Base-by-base conservation (phyloP, 2,113 vertebrate genomes). In the Hylia prasina region DNA sequence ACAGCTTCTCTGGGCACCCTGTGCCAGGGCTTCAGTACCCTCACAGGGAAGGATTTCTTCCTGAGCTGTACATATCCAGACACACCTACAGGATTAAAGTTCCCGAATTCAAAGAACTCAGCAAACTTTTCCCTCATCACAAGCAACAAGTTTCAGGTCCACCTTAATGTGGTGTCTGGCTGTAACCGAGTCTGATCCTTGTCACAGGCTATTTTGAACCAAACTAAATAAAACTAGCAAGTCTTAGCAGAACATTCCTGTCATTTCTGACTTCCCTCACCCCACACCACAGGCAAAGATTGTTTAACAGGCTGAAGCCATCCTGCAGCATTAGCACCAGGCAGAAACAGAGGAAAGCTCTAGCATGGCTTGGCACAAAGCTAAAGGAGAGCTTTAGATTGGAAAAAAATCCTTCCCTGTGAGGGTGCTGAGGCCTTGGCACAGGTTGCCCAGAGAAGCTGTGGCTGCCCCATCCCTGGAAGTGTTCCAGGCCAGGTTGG, bases 171-270 rank as follows among this genome's bases (percentile, higher is more conserved):
- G 30, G 60, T 3, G 42, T 66, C 76, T 58, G 24, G 25, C 72
- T 65, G 65, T 17, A 64, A 21, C 40, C 66, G 70, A 51, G 81
- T 30, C 23, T 70, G 54, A 57, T 65, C 79, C 39, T 89, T 88
- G 83, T 89, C 76, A 39, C 77, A 78, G 53, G 64, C 83, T 95
- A 82, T 95, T 95, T 95, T 87, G 80, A 92, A 89, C 40, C 25
- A 72, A 94, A 84, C 89, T 72, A 96, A 97, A 96, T 93, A 93
- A 94, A 96, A 94, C 79, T 8, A 47, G 83, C 56, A 28, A 83
- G 78, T 35, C 90, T 92, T 96, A 57, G 68, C 82, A 97, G 93
- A 97, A 95, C 92, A 96, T 95, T 95, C 96, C 87, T 85, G 65
- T 79, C 94, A 35, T 94, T 95, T 84, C 71, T 96, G 82, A 76